phyloP scores from a whole-genome alignment of 2,113 vertebrate species.

The Phyllostomus hastatus region DNA sequence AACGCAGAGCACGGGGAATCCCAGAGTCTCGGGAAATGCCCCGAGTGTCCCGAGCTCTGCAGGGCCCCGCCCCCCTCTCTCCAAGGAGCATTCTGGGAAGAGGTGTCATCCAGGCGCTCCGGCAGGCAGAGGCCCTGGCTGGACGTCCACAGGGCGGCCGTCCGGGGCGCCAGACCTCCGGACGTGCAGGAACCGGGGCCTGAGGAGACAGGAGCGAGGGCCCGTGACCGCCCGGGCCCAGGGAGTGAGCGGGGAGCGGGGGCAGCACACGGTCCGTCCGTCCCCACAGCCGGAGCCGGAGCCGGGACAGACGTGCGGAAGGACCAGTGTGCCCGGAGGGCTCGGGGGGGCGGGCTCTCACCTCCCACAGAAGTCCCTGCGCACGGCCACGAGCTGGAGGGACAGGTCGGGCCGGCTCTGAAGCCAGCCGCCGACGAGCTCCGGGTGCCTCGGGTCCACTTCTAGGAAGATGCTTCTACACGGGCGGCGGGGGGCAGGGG shows the following conservation, averaged over 20 bases:
- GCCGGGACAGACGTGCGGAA: neutral
- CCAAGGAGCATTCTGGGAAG: neutral
- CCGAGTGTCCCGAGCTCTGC: neutral
- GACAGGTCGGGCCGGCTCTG: conserved; percentile 71
- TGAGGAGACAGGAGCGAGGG: conserved; percentile 42
- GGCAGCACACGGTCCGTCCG: neutral
- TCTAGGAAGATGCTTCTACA: conserved; percentile 92
- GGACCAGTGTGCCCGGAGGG: rapidly evolving
- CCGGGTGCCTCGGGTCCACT: conserved; percentile 92
- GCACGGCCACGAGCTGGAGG: conserved; percentile 81
- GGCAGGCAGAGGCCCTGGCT: neutral
- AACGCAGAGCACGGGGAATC: neutral
- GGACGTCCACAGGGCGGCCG: neutral
- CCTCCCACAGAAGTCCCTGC: conserved; percentile 89
- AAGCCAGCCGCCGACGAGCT: conserved; percentile 86
- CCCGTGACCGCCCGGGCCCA: neutral
- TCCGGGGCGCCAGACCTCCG: conserved; percentile 31
- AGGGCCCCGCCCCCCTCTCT: neutral
- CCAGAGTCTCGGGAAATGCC: neutral
- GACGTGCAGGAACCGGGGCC: conserved; percentile 82
- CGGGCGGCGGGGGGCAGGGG: neutral
- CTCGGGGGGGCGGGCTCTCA: conserved; percentile 62
- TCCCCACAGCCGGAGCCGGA: neutral
- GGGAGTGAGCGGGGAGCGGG: neutral
- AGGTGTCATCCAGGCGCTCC: neutral